Base-by-base conservation (phyloP, 2,113 vertebrate genomes). In the Gymnogyps californianus region DNA sequence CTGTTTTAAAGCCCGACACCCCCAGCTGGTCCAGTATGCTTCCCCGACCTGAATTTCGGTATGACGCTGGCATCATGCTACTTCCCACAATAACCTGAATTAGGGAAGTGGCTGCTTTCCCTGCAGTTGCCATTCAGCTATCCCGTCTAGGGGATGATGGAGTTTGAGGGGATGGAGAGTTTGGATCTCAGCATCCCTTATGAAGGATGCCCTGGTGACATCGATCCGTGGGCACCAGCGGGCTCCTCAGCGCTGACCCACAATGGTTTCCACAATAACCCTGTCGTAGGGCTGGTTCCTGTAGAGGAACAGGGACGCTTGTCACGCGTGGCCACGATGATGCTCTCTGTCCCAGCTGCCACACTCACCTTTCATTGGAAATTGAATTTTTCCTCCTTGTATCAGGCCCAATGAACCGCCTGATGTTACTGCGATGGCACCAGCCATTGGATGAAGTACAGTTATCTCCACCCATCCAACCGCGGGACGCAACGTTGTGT, bases 221-320 rank as follows among this genome's bases (percentile, higher is more conserved):
- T 10, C 1, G 10, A 25, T 38, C 65, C 11, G 6, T 2, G 34
- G n/a, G 29, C 18, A 47, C 16, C 29, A 11, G 2, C 0, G 3
- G 26, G 54, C 32, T 66, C 62, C 32, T 5, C 34, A 38, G 34
- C 1, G 17, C 59, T 34, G 29, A 22, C 10, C 16, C 4, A 3
- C 0, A 2, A 3, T 7, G 42, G 2, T 26, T 12, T 22, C 46
- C 22, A 4, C 1, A 2, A 15, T 6, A 7, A 25, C 10, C 28
- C 6, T 46, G 20, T 15, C 29, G 38, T 8, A 6, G 29, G 13
- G 58, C n/a, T 49, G 62, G 17, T 54, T 47, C 29, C 70, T 13
- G 2, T 0, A 12, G 59, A 16, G 34, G 21, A 22, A 16, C 18
- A 16, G 57, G 44, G 47, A 8, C 13, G 2, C 9, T 34, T 16